These are phyloP conservation scores for Colistium nudipinnis DNA, from an alignment of 2,113 vertebrate genomes.

Conservation along the genomic window DNA sequence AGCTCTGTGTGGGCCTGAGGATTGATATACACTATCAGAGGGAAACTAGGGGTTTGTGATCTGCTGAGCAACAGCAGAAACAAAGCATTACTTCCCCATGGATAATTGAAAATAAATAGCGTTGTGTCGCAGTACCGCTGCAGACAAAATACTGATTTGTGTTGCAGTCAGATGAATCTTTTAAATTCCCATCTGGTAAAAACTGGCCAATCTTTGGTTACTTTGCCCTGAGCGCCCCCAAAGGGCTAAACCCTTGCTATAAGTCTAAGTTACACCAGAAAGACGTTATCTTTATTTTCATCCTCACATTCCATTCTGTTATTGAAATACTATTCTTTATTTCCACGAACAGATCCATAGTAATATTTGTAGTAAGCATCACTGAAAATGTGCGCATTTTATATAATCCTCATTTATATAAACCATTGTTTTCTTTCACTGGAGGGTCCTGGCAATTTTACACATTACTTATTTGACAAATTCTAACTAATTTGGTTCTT, in stretches of 20 bases:
- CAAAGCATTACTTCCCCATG: conserved; percentile 56
- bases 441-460: background rate
- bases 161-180: conserved; percentile 54
- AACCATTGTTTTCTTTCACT: too few relatives aligned
- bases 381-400: too few relatives aligned
- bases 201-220: conserved; percentile 8
- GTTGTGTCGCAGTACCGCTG: conserved; percentile 77
- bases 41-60: conserved; percentile 57
- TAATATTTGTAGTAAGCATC: too few relatives aligned
- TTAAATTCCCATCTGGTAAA: conserved; percentile 20
- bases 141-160: conserved; percentile 80
- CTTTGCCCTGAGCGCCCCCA: background rate
- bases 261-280: conserved; percentile 6
- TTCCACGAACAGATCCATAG: too few relatives aligned
- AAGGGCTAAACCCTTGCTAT: conserved; percentile 14
- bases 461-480: background rate
- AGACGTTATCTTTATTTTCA: background rate
- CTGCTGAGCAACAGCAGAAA: conserved; percentile 57
- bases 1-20: conserved; percentile 35
- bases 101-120: conserved; percentile 81
- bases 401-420: too few relatives aligned
- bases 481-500: background rate
- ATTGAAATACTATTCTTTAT: background rate
- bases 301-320: background rate
- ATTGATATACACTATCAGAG: conserved; percentile 53